Base-by-base conservation (phyloP, 2,113 vertebrate genomes). In the Heteronetta atricapilla region DNA sequence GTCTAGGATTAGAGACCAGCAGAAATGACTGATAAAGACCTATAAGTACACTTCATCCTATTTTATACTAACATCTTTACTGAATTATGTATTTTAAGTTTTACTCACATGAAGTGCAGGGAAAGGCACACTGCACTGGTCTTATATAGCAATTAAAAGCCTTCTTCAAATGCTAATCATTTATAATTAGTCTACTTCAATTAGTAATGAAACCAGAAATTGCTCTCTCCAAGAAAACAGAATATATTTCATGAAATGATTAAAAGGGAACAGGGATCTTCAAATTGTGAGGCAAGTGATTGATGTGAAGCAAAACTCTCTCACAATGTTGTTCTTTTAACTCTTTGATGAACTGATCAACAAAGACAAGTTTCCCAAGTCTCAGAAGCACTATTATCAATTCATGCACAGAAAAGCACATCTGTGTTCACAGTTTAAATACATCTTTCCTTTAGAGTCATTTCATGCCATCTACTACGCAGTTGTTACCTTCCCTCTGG, bases 1-100 rank as follows among this genome's bases (percentile, higher is more conserved):
- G 58, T 83, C 90, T 85, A 93, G 92, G 48, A 95, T 94, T 96
- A 95, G 29, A 78, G 36, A 91, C 52, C 60, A 81, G 48, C 48
- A 92, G 67, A 96, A 96, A 87, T 56, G 36, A 86, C 66, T 86
- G 79, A 89, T 88, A 86, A 94, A 95, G 96, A 97, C 96, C 97
- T 95, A 84, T 95, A 96, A 97, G 91, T 95, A 77, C 94, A 97
- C 94, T 97, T 97, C 97, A 98, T 96, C 94, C 77, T 95, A 93
- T 97, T 97, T 98, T 96, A 98, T 97, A 97, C 96, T 95, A 91
- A 98, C 96, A 95, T 93, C 95, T 96, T 87, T 90, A 96, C 94
- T 95, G 96, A 97, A 97, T 98, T 93, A 97, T 97, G 96, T 96
- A 97, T 98, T 98, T 98, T 95, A 96, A 91, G 96, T 87, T 66